A percentile compares a stretch with the other conserved stretches of the same genome.
phyloP scores from a whole-genome alignment of 2,888 invertebrate genomes.

The Lithophane ornitopus region DNA sequence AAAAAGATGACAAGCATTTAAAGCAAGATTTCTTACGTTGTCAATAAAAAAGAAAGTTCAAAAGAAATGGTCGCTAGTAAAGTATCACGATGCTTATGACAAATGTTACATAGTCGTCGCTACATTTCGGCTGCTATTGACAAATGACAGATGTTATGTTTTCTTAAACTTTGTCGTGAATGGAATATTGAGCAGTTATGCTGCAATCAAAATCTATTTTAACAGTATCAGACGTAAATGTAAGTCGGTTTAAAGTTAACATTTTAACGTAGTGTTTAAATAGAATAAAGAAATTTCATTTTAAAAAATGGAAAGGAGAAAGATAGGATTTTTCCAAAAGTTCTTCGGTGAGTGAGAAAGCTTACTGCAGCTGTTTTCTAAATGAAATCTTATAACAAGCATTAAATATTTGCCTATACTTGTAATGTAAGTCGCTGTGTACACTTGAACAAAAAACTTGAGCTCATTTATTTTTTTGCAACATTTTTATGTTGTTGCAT shows the following conservation, averaged over 20 bases:
- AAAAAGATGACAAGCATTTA: conserved; percentile 40
- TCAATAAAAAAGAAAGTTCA: conserved; percentile 57
- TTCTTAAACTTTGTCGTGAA: conserved; percentile 3
- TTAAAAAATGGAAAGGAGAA: background rate
- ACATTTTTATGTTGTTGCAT: conserved; percentile 38
- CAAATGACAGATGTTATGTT: conserved; percentile 28
- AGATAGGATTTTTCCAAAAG: background rate
- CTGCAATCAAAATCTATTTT: background rate
- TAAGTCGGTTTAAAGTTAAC: background rate
- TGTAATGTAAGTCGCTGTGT: background rate
- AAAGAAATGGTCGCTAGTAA: conserved; percentile 36
- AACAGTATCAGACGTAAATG: background rate
- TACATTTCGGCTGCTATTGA: background rate
- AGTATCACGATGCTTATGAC: conserved; percentile 33
- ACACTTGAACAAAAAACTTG: background rate
- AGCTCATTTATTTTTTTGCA: conserved; percentile 9
- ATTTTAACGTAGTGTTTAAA: background rate
- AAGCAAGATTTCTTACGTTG: conserved; percentile 39
- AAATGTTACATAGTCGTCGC: conserved; percentile 45
- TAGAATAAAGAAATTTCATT: background rate
- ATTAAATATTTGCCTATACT: conserved; percentile 1
- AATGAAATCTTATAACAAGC: conserved; percentile 16
- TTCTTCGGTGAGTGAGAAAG: background rate
- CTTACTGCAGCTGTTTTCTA: background rate
- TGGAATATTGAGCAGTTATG: conserved; percentile 15